Conservation (phyloP, 2,888 invertebrate genomes). For the Hemaris fuciformis region DNA sequence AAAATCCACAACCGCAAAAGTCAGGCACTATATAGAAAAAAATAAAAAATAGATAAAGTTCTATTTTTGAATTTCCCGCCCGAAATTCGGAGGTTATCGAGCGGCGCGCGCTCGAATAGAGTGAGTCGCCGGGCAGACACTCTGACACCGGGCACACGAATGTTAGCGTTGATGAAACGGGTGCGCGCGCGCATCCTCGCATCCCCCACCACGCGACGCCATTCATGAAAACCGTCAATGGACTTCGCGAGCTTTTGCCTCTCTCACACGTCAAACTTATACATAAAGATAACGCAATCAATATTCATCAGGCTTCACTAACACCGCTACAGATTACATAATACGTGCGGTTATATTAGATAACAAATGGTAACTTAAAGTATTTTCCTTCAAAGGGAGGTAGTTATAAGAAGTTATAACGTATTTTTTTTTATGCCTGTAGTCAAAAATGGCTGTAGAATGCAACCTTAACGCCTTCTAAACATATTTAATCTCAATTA, state of each 20-base stretch:
- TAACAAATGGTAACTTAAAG: no score
- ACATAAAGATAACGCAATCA: not conserved
- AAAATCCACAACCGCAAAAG: conserved; percentile 46
- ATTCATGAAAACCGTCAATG: conserved; percentile 74
- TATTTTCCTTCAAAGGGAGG: no score
- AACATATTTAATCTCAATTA: no score
- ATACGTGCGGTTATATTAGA: no score
- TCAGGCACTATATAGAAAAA: conserved; percentile 42
- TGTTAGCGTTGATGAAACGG: conserved; percentile 28
- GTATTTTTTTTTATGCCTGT: no score
- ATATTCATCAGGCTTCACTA: not conserved
- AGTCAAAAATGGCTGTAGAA: no score
- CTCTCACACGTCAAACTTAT: not conserved
- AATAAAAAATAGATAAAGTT: conserved; percentile 31
- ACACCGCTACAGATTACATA: not conserved
- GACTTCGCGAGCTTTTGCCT: conserved; percentile 36
- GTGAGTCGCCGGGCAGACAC: conserved; percentile 46
- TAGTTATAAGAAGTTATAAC: no score
- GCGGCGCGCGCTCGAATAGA: conserved; percentile 45
- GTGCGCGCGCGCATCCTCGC: conserved; percentile 43
- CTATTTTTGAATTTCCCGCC: conserved; percentile 64
- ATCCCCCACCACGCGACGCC: conserved; percentile 59
- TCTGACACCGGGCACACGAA: conserved; percentile 42
- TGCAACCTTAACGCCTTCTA: no score
- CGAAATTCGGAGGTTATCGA: conserved; percentile 39